Percentiles rank a stretch among this genome's conserved stretches.
phyloP scores from a whole-genome alignment of 2,888 invertebrate species.

The Hydropsyche betteni region DNA sequence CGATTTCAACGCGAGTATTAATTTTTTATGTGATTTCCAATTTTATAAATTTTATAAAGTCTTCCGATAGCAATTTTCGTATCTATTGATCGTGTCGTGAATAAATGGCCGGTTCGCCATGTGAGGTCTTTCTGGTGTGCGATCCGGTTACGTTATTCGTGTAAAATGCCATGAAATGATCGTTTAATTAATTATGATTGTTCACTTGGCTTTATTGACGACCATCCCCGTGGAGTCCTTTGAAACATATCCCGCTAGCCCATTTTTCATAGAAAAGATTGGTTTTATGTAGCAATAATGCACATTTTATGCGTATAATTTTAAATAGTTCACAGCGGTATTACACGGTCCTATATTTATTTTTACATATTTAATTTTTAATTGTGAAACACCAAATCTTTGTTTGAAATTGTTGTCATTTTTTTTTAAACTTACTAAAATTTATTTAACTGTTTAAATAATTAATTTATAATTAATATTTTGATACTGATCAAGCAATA shows the following conservation, averaged over 20 bases:
- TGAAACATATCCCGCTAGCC: neutral
- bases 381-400: neutral
- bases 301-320: constrained; percentile 13
- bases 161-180: constrained; percentile 42
- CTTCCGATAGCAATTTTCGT: no score
- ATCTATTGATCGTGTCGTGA: neutral
- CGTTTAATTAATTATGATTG: constrained; percentile 50
- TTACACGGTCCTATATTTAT: neutral
- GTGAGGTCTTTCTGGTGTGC: constrained; percentile 38
- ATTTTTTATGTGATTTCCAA: no score
- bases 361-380: neutral
- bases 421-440: no score
- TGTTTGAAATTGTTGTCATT: no score
- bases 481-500: no score
- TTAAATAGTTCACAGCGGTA: constrained; percentile 24
- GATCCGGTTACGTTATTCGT: constrained; percentile 29
- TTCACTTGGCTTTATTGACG: constrained; percentile 20
- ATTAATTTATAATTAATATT: no score
- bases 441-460: no score
- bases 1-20: no score
- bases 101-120: constrained; percentile 22
- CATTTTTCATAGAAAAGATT: constrained; percentile 16
- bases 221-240: neutral
- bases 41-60: no score
- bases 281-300: constrained; percentile 29